Conservation (phyloP, 2,888 invertebrate species). For the Diplolepis rosae region DNA sequence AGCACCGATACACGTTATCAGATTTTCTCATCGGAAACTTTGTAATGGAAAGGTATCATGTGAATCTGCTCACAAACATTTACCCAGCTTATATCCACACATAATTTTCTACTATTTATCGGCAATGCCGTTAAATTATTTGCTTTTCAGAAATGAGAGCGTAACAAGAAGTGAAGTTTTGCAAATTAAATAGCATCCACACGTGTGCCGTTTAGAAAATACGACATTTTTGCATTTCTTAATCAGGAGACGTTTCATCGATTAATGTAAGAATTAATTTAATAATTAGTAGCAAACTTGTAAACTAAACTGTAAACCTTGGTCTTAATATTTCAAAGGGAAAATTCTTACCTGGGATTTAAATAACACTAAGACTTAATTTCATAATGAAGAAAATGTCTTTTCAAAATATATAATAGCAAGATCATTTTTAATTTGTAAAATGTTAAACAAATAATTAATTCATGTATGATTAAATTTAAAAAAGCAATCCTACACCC, state of each 20-base stretch:
- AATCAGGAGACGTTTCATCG: neutral
- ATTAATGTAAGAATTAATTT: constrained; percentile 11
- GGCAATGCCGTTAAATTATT: neutral
- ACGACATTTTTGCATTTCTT: neutral
- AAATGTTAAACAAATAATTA: no score
- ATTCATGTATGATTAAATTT: no score
- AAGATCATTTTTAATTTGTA: no score
- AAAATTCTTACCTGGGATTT: no score
- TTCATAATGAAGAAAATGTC: no score
- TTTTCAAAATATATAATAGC: no score
- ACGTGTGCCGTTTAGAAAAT: neutral
- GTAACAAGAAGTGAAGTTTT: neutral
- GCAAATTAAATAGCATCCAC: neutral
- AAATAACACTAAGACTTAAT: no score
- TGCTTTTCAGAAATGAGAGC: neutral
- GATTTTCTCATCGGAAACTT: constrained; percentile 25
- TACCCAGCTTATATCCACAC: neutral
- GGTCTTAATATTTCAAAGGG: neutral
- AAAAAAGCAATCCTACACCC: no score
- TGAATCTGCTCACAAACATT: constrained; percentile 11
- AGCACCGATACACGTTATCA: constrained; percentile 29
- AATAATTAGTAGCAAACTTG: neutral
- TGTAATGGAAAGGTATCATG: constrained; percentile 10
- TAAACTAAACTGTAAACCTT: neutral
- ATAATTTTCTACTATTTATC: constrained; percentile 11